Base-by-base conservation (phyloP, 2,888 invertebrate genomes). In the Phyllotreta striolata region DNA sequence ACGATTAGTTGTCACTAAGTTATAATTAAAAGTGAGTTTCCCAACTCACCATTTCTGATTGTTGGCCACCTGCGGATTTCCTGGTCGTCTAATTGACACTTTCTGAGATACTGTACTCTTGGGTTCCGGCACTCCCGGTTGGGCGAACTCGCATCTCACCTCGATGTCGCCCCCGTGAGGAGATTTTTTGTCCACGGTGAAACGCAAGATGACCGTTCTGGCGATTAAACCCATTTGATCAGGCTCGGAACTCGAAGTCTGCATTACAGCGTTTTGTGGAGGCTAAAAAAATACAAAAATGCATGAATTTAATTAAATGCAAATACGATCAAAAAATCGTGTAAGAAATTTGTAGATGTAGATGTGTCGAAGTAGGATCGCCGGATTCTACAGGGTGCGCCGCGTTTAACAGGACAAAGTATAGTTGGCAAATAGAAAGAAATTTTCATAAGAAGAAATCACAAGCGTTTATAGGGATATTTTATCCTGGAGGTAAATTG, bases 141-240 rank as follows among this genome's bases (percentile, higher is more conserved):
- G 73, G 14, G 75, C 74, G 44, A 78, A 76, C 58, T 76, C 75
- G 74, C 80, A 80, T 44, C 75, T 72, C 34, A 80, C 69, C 67
- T 79, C 78, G 40, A 80, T 69, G 34, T 70, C 72, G 66, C 74
- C 70, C 58, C 70, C 73, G 8, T 70, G 74, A 62, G 77, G 73
- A 62, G 73, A 72, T 66, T 74, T 76, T 55, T 73, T 73, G 55
- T 78, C 79, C 44, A 74, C 73, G 37, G 67, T 68, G 63, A 77
- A 73, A 34, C 73, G 72, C 43, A 79, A 61, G 34, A 75, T 69
- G 55, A 77, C 67, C 7, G 77, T 75, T 43, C 77, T 73, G 6
- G 75, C 71, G 38, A 76, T 72, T 58, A 79, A 67, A 9, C 78
- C 78, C 35, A 64, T 68, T 12, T 63, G 64, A 55, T 78, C 74